Evolutionary conservation across 1,140 invertebrate genomes (phyloP), one percentile per base, ranked within the genome.

Genomic region (Heliconius congener): DNA sequence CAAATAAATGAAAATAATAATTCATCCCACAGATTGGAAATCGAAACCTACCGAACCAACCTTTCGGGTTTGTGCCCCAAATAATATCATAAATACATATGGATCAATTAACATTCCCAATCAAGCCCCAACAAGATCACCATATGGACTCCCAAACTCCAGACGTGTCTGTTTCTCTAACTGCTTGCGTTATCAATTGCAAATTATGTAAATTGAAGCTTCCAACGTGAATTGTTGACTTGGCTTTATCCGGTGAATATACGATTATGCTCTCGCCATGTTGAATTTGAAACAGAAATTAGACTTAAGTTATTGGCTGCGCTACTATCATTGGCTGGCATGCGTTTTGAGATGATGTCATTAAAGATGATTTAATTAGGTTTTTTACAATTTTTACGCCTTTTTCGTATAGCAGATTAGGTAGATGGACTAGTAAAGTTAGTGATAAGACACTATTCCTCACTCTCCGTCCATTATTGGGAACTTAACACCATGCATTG

Each of bases 181-280:
- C 57, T 71, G 73, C 80, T 73, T 39, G 79, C 82, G 57, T 80
- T 85, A 80, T 85, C 82, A 83, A 85, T 83, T 79, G 77, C 77
- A 80, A 85, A 80, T 85, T 83, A 83, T 83, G 82, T 73, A 85
- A 74, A 83, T 79, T 46, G 77, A 70, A 52, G 70, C 60, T 74
- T 8, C 57, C 46, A 78, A 77, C 71, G 82, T 80, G 73, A 80
- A 80, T 84, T 84, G 83, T 74, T 80, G 76, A 84, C 71, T 82
- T 75, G 71, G 81, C 76, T 81, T 78, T 78, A 81, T 81, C 80
- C 80, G 52, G 79, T 42, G 70, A 76, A 81, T 81, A 81, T 81
- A 81, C 77, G 80, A 70, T 81, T 81, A 78, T 81, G n/a, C 77
- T 74, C 72, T 52, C 76, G 73, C 80, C 76, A 78, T 78, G 80